Evolutionary conservation across 2,797 vertebrate genomes (phyloP).

Genomic region (Ctenochaetus hawaiiensis): DNA sequence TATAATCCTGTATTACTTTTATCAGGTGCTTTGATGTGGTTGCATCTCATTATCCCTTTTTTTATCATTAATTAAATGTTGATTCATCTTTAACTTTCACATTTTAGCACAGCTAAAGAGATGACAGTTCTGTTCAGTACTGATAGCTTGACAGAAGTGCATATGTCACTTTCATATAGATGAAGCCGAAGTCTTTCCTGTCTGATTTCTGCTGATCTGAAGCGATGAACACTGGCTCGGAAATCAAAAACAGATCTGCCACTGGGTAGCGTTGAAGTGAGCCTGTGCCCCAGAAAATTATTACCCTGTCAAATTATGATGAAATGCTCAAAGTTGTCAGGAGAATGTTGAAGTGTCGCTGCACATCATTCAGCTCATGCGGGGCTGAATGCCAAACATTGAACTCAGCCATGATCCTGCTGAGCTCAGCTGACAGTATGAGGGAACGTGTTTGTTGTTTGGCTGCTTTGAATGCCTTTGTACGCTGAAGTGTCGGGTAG

Average conservation of each 20-base stretch:
- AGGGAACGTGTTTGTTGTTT: conserved; percentile 37
- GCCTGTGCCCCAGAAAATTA: conserved; percentile 27
- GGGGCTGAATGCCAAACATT: conserved; percentile 34
- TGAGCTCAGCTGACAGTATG: conserved; percentile 62
- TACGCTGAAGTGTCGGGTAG: background rate
- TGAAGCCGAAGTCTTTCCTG: background rate
- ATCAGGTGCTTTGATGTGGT: background rate
- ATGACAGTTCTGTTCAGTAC: background rate
- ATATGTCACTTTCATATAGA: background rate
- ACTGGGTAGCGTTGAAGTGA: conserved; percentile 3
- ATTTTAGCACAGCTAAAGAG: background rate
- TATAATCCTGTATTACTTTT: too few species aligned
- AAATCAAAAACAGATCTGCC: conserved; percentile 27
- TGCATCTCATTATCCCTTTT: background rate
- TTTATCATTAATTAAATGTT: background rate
- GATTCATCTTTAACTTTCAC: background rate
- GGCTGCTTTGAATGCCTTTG: conserved; percentile 35
- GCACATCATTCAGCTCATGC: conserved; percentile 40
- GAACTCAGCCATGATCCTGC: conserved; percentile 45
- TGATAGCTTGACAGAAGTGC: background rate
- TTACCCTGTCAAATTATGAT: conserved; percentile 43
- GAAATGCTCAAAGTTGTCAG: conserved; percentile 48
- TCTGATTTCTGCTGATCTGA: background rate
- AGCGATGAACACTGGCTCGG: background rate
- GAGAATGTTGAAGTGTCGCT: conserved; percentile 46